Evolutionary conservation across 2,113 vertebrate genomes (phyloP), one percentile per base, ranked within the genome.

Genomic region (Hypanus sabinus): DNA sequence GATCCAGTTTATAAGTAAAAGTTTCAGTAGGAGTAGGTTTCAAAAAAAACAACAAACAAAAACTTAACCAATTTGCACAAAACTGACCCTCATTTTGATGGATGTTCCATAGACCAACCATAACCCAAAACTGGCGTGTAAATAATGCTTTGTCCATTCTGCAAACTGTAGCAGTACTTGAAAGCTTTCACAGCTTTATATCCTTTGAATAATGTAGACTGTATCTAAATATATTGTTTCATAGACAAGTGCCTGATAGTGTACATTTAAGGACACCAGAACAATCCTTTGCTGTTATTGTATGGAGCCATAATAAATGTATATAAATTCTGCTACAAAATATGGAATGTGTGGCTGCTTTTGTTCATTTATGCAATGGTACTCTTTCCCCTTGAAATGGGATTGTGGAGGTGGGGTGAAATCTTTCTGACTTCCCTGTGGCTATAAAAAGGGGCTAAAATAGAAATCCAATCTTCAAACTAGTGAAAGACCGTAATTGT

Each of bases 281-380:
- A 97, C 97, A 97, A 97, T 97, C 96, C 71, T 96, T 97, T 96
- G 96, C 96, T 97, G 95, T 97, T 96, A 95, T 95, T 98, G 97
- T 98, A 97, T 97, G 97, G 98, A 98, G 97, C 97, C 97, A 97
- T 98, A 90, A 90, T 90, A 98, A 97, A 96, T 98, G 97, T 98
- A 97, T 96, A 98, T 98, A 98, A 97, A 97, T 97, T 95, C 96
- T 95, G 96, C 97, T 97, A 95, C 96, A 97, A 96, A 96, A 96
- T 95, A 10, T 30, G 70, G 11, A 30, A 55, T 73, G 91, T 73
- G 91, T 73, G 73, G 95, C 95, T 96, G 96, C 95, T 96, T 96
- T 97, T 95, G 2, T 24, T 71, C n/a, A 71, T 90, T 94, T 85
- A 83, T 94, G 94, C 92, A 94, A 94, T 95, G 94, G 95, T 96